Conservation (phyloP, 2,797 vertebrate genomes). For the Poeciliopsis presidionis region DNA sequence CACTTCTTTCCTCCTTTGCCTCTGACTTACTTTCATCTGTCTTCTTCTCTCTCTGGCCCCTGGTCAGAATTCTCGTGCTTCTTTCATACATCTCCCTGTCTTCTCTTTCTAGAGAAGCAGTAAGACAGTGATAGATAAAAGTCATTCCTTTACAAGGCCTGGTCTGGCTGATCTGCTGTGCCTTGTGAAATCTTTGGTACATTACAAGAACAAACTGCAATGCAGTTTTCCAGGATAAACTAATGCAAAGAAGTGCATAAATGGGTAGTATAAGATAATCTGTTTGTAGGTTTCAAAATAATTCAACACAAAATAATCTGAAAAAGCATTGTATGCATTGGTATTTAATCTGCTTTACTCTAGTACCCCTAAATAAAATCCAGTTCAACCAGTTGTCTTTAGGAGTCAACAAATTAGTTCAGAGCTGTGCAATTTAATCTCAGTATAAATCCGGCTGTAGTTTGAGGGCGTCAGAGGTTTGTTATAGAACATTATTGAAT, state of each 20-base stretch:
- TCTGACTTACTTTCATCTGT: constrained; percentile 12
- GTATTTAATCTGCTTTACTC: not conserved
- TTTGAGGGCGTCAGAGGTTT: not conserved
- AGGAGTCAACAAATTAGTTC: not conserved
- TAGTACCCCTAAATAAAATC: not conserved
- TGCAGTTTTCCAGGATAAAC: not conserved
- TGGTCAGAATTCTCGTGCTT: constrained; percentile 40
- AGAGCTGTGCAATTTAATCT: not conserved
- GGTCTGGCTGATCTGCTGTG: constrained; percentile 10
- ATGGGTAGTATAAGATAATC: not conserved
- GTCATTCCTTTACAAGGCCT: constrained; percentile 28
- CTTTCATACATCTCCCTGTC: constrained; percentile 44
- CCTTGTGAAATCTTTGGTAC: not conserved
- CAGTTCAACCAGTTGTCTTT: not conserved
- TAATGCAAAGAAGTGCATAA: not conserved
- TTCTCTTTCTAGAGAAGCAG: constrained; percentile 22
- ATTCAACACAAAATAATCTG: not conserved
- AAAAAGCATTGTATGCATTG: not conserved
- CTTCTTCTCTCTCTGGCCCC: constrained; percentile 28
- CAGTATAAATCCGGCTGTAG: not conserved
- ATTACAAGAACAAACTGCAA: not conserved
- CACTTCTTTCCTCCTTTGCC: not conserved
- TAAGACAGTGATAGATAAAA: constrained; percentile 27
- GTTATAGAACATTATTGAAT: not conserved
- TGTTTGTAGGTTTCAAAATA: not conserved